Percentiles rank a stretch among this genome's conserved stretches.
phyloP scores from a whole-genome alignment of 2,888 invertebrate species.

The Philonicus albiceps region DNA sequence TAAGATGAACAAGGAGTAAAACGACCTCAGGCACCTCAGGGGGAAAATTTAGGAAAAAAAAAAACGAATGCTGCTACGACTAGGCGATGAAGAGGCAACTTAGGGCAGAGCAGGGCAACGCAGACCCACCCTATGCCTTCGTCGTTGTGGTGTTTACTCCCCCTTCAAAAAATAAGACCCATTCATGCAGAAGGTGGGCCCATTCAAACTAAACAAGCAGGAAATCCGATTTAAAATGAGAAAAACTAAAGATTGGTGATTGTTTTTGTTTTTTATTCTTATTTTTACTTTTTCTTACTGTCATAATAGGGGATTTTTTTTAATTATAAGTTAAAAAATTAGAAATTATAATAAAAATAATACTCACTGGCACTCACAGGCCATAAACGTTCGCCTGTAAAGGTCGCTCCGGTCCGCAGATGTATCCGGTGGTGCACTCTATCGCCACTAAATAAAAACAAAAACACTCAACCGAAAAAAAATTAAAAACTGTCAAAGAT shows the following conservation, averaged over 20 bases:
- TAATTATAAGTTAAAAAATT: neutral
- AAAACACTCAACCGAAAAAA: neutral
- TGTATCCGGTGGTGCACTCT: neutral
- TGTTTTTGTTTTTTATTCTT: too few relatives aligned
- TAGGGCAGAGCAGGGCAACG: neutral
- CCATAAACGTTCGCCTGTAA: neutral
- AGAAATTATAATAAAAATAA: neutral
- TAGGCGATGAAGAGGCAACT: neutral
- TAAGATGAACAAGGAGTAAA: neutral
- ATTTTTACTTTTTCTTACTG: neutral
- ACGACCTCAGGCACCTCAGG: neutral
- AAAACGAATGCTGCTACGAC: neutral
- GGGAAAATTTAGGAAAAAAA: neutral
- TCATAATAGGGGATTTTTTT: neutral
- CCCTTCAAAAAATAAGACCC: neutral
- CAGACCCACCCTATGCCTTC: neutral
- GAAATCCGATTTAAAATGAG: neutral
- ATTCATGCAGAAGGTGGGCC: neutral
- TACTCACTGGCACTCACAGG: neutral
- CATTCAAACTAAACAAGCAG: neutral
- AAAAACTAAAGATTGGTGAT: neutral
- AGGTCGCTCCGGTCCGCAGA: neutral
- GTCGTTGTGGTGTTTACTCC: neutral
- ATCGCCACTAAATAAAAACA: neutral
- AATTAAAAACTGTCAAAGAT: neutral